These are phyloP conservation scores for Neoscelio sp. DNA, from an alignment of 2,888 invertebrate species.

Conservation along the genomic window DNA sequence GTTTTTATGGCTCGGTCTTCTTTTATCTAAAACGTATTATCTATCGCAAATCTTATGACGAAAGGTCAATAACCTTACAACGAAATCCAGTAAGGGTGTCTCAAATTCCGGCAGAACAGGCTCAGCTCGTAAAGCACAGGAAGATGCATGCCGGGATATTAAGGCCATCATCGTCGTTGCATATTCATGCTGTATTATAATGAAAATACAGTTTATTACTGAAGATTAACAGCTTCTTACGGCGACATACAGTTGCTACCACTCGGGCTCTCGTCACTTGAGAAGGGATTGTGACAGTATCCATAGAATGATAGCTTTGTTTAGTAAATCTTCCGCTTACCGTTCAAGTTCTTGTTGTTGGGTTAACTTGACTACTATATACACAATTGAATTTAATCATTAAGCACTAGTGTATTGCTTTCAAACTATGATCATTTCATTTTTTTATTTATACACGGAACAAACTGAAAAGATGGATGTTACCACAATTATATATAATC, in stretches of 20 bases:
- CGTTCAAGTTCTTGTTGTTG: slow-evolving; percentile 56
- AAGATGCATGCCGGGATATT: slow-evolving; percentile 83
- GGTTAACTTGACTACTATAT: slow-evolving; percentile 51
- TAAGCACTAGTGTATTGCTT: slow-evolving; percentile 32
- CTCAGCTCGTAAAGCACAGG: slow-evolving; percentile 83
- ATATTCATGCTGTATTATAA: slow-evolving; percentile 83
- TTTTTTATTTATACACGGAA: too few species aligned
- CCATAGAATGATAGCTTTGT: slow-evolving; percentile 66
- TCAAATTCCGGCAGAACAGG: slow-evolving; percentile 82
- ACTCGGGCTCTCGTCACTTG: slow-evolving; percentile 64
- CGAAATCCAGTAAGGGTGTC: slow-evolving; percentile 81
- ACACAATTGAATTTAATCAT: slow-evolving; percentile 53
- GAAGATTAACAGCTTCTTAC: slow-evolving; percentile 83
- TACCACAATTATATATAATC: too few species aligned
- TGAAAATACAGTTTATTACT: slow-evolving; percentile 83
- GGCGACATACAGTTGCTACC: slow-evolving; percentile 78
- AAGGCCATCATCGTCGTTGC: slow-evolving; percentile 83
- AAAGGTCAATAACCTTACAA: slow-evolving; percentile 74
- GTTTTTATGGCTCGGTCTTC: not conserved
- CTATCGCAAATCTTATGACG: slow-evolving; percentile 54
- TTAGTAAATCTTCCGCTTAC: slow-evolving; percentile 61
- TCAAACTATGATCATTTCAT: slow-evolving; percentile 22
- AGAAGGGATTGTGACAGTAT: slow-evolving; percentile 67
- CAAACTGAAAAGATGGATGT: too few species aligned
- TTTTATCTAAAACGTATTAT: slow-evolving; percentile 11